These are phyloP conservation scores for Campylomormyrus numenius DNA, from an alignment of 2,113 vertebrate genomes.

Conservation along the genomic window DNA sequence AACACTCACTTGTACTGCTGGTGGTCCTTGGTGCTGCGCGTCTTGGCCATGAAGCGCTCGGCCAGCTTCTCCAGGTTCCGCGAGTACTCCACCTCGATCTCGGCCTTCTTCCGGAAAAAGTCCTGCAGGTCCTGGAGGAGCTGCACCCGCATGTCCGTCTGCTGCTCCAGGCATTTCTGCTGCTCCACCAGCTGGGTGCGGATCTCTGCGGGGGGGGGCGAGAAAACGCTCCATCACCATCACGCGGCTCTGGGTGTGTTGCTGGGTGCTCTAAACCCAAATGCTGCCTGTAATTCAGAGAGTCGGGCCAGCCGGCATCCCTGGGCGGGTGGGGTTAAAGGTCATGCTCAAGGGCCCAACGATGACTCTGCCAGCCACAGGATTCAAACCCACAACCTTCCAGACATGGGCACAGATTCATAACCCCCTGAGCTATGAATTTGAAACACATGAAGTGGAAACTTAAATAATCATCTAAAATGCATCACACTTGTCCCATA, in stretches of 20 bases:
- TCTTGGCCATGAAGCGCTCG: slow-evolving; percentile 98
- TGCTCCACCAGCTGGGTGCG: slow-evolving; percentile 92
- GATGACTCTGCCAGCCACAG: not conserved
- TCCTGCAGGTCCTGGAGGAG: slow-evolving; percentile 97
- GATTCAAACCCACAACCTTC: not conserved
- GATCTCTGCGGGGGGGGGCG: slow-evolving; percentile 68
- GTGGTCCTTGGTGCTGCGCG: slow-evolving; percentile 95
- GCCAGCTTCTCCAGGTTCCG: slow-evolving; percentile 93
- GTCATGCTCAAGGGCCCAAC: not conserved
- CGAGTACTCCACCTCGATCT: slow-evolving; percentile 97
- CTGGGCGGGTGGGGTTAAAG: not conserved
- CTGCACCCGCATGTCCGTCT: slow-evolving; percentile 95
- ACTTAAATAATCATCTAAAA: not conserved
- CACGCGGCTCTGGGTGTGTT: not conserved
- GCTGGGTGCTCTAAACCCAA: not conserved
- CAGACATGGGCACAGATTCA: not conserved
- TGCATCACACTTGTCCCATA: not conserved
- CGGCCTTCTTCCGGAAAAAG: slow-evolving; percentile 96
- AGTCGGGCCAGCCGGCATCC: not conserved
- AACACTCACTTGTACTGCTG: slow-evolving; percentile 88
- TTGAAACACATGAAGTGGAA: not conserved
- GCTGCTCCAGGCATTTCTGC: slow-evolving; percentile 97
- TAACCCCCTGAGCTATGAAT: not conserved
- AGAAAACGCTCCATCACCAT: not conserved
- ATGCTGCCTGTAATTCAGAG: not conserved